Base-by-base conservation (phyloP, 2,797 vertebrate species). In the Nyctalus aviator region DNA sequence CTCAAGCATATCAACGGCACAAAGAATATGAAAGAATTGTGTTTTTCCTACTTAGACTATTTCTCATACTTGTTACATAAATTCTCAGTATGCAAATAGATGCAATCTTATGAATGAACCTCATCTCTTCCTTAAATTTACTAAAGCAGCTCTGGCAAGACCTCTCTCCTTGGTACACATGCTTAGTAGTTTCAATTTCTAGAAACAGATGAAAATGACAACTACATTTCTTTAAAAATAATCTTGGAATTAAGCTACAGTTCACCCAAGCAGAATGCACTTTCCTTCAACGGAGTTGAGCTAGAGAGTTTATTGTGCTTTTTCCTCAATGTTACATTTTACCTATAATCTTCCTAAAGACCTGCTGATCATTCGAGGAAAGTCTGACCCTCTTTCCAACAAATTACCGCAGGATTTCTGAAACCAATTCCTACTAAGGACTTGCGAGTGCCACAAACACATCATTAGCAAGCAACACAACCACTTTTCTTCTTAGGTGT, bases 401-500 rank as follows among this genome's bases (percentile, higher is more conserved):
- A 88, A 90, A 90, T 27, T 48, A 72, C 48, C 89, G 87, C 48
- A 69, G 37, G 66, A 73, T 89, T 92, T 93, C 94, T 77, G 79
- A 62, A 93, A 91, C 78, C 64, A 79, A 11, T 76, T 91, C 76
- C 77, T 53, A 46, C 23, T 27, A 79, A 66, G 37, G 83, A 72
- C 48, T 84, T 90, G 88, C 96, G 77, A 90, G 41, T 27, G 93
- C 66, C 50, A 92, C 46, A 84, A 79, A 91, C 57, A 73, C n/a
- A 84, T 44, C 90, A 85, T 84, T 59, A 93, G 78, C 35, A 37
- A 95, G 48, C 64, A 82, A 27, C 53, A 84, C 66, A 88, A 93
- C 90, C 66, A 71, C 66, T 72, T 85, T 79, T 84, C 64, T 83
- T 92, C 93, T 96, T 94, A 59, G 88, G 62, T 93, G 90, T 89